Evolutionary conservation across 35 echinoderm and acorn worm species (phyloP).

Genomic region (Heliocidaris erythrogramma): DNA sequence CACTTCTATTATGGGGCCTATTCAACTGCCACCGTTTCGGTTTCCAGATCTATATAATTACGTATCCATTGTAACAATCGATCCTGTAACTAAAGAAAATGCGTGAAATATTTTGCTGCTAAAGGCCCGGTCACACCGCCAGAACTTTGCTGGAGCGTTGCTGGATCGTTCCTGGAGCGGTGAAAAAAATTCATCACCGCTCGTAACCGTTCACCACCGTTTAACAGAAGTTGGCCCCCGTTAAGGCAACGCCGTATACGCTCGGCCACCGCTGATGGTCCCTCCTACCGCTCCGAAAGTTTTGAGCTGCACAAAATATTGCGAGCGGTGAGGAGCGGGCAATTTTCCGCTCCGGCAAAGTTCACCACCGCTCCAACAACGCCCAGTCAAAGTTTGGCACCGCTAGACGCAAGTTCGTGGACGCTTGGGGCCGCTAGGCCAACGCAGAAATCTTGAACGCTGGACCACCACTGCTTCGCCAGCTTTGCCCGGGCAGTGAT

Average conservation of each 20-base stretch:
- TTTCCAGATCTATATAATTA: too few relatives aligned
- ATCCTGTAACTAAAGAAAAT: too few relatives aligned
- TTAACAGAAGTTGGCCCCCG: constrained; percentile 33
- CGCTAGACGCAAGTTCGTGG: constrained; percentile 45
- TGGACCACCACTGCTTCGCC: constrained; percentile 30
- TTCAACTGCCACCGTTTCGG: too few relatives aligned
- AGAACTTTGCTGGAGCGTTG: too few relatives aligned
- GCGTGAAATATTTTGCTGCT: too few relatives aligned
- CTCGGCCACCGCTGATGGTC: not conserved
- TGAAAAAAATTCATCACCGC: constrained; percentile 30
- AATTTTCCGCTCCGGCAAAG: constrained; percentile 29
- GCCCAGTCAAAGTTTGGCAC: constrained; percentile 36
- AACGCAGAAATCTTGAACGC: constrained; percentile 42
- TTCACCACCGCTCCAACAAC: constrained; percentile 33
- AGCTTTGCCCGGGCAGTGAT: constrained; percentile 21
- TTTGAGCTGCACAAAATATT: constrained; percentile 4
- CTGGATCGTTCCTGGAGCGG: not conserved
- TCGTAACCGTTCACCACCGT: constrained; percentile 28
- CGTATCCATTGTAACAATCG: too few relatives aligned
- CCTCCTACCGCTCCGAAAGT: constrained; percentile 32
- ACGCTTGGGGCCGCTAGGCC: constrained; percentile 36
- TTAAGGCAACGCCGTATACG: constrained; percentile 38
- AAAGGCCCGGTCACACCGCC: too few relatives aligned
- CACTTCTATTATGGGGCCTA: too few relatives aligned
- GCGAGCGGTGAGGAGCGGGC: too few relatives aligned